Percentiles rank a stretch among this genome's conserved stretches.
These are phyloP conservation scores for Nettapus auritus DNA, from an alignment of 2,113 vertebrate species.

Conservation along the genomic window DNA sequence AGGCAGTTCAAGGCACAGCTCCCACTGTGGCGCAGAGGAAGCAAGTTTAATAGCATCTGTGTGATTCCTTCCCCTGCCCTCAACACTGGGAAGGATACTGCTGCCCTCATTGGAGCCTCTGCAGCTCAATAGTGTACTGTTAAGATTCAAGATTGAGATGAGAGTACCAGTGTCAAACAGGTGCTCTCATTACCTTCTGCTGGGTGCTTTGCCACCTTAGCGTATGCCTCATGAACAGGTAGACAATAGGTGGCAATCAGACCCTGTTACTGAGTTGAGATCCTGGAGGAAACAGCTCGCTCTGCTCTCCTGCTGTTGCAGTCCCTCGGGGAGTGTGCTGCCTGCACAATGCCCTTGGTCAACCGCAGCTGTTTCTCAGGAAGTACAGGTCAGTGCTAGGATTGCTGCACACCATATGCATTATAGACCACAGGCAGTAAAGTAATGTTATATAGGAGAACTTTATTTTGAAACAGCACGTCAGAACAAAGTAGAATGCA, in stretches of 20 bases:
- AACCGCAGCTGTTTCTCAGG: neutral
- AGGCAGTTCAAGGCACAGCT: neutral
- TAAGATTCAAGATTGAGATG: neutral
- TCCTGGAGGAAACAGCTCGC: neutral
- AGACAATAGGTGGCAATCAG: neutral
- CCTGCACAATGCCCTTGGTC: neutral
- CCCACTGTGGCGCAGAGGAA: neutral
- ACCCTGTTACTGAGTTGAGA: neutral
- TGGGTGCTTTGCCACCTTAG: neutral
- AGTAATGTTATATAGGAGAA: neutral
- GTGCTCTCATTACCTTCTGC: neutral
- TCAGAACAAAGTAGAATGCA: neutral
- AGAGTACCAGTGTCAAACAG: neutral
- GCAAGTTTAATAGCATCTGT: neutral
- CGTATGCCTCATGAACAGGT: neutral
- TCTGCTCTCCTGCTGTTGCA: neutral
- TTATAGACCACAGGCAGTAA: neutral
- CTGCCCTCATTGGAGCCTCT: neutral
- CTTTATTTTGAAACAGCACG: conserved; percentile 47
- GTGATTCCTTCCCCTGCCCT: neutral
- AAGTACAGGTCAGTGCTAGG: neutral
- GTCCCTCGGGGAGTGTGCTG: fast-evolving
- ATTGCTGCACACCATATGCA: fast-evolving
- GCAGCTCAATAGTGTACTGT: too few species aligned
- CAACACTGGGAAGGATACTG: neutral